Conservation (phyloP, 2,888 invertebrate genomes). For the Parelbella ahira region DNA sequence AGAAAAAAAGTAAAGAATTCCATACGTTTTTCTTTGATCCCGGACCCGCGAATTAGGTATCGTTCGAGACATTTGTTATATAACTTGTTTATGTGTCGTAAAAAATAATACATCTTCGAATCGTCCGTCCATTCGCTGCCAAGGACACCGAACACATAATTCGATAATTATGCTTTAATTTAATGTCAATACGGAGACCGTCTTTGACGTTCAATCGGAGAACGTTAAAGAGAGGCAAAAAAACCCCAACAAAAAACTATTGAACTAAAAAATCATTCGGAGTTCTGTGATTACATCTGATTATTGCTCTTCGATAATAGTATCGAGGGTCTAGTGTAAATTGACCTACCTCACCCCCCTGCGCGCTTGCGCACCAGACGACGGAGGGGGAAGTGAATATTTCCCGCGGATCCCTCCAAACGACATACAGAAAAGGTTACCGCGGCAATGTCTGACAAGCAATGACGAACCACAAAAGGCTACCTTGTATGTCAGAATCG, state of each 20-base stretch:
- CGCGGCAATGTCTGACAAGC: conserved; percentile 61
- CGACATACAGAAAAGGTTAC: conserved; percentile 55
- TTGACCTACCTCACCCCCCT: conserved; percentile 42
- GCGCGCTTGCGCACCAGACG: conserved; percentile 21
- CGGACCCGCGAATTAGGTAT: too few relatives aligned
- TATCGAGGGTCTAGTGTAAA: conserved; percentile 40
- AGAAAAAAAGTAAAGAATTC: too few relatives aligned
- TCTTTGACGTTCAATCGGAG: conserved; percentile 70
- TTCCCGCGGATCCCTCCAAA: conserved; percentile 36
- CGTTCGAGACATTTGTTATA: conserved; percentile 10
- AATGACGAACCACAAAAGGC: conserved; percentile 71
- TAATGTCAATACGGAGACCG: conserved; percentile 70
- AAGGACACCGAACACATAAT: conserved; percentile 38
- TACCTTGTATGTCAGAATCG: conserved; percentile 73
- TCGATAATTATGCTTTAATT: conserved; percentile 50
- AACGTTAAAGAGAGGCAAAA: conserved; percentile 44
- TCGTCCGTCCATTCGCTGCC: conserved; percentile 30
- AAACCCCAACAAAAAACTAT: conserved; percentile 53
- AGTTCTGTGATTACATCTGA: conserved; percentile 67
- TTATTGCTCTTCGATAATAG: conserved; percentile 71
- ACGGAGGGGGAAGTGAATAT: conserved; percentile 33
- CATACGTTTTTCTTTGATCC: too few relatives aligned
- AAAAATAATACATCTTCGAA: conserved; percentile 16
- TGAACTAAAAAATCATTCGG: conserved; percentile 63
- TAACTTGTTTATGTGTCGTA: conserved; percentile 12